These are phyloP conservation scores for Sceloporus undulatus DNA, from an alignment of 2,113 vertebrate species.

Conservation along the genomic window DNA sequence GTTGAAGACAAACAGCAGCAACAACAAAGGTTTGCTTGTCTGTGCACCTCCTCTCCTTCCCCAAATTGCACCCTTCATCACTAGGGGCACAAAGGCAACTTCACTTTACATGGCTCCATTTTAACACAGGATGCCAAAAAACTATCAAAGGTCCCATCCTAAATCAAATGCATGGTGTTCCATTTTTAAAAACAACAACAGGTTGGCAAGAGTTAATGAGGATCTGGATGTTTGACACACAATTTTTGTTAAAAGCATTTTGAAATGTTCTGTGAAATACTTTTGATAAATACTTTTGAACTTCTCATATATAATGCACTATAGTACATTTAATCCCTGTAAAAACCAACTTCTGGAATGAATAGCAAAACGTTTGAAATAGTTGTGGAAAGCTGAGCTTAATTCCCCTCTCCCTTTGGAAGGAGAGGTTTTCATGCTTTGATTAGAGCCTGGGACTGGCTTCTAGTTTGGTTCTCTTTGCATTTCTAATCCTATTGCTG, in stretches of 20 bases:
- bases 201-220: constrained; percentile 35
- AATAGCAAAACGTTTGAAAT: not conserved
- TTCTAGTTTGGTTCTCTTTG: not conserved
- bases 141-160: not conserved
- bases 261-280: not conserved
- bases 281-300: constrained; percentile 1
- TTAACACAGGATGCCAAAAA: constrained; percentile 16
- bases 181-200: not conserved
- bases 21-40: too few relatives aligned
- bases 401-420: constrained; percentile 7
- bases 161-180: constrained; percentile 22
- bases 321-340: not conserved
- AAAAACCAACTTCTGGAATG: constrained; percentile 24
- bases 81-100: not conserved
- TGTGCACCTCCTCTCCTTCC: too few relatives aligned
- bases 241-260: not conserved
- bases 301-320: not conserved
- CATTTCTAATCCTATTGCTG: constrained; percentile 18
- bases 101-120: constrained; percentile 3
- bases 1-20: too few relatives aligned
- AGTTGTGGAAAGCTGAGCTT: not conserved
- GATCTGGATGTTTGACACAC: not conserved
- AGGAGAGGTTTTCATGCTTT: not conserved
- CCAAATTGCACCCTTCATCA: too few relatives aligned
- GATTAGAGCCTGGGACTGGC: constrained; percentile 1